phyloP scores from a whole-genome alignment of 2,888 invertebrate genomes.

The Panzeria rudis region DNA sequence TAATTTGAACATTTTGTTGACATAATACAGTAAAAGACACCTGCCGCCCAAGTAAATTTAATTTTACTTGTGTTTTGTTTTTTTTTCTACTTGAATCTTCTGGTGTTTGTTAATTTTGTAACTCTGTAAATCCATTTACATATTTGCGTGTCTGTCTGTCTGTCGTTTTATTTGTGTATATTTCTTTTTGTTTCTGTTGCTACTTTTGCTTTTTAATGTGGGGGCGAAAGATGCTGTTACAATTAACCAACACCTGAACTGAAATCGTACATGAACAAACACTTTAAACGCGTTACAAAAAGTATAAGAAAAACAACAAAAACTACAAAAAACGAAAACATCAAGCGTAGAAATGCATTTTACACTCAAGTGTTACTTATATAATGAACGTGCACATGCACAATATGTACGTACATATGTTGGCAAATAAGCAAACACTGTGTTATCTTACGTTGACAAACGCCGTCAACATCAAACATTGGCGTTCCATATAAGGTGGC shows the following conservation, averaged over 20 bases:
- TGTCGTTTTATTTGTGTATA: background rate
- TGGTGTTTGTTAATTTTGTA: constrained; percentile 52
- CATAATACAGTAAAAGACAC: constrained; percentile 70
- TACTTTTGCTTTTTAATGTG: constrained; percentile 49
- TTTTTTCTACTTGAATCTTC: constrained; percentile 29
- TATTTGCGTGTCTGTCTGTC: constrained; percentile 7
- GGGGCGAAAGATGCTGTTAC: constrained; percentile 69
- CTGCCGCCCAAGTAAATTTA: constrained; percentile 72
- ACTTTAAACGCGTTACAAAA: constrained; percentile 53
- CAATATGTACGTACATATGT: background rate
- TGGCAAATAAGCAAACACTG: constrained; percentile 46
- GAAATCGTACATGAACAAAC: constrained; percentile 63
- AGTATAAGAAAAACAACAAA: constrained; percentile 7
- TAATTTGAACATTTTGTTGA: constrained; percentile 71
- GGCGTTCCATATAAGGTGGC: constrained; percentile 64
- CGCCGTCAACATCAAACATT: constrained; percentile 70
- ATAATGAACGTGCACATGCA: constrained; percentile 19
- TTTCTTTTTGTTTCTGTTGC: constrained; percentile 24
- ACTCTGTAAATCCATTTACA: constrained; percentile 36
- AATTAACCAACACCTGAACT: constrained; percentile 71
- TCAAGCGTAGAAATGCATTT: constrained; percentile 52
- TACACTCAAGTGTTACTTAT: constrained; percentile 1
- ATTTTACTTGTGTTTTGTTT: constrained; percentile 61
- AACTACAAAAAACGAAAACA: constrained; percentile 11
- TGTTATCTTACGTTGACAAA: constrained; percentile 70